Base-by-base conservation (phyloP, 2,113 vertebrate genomes). In the Poecilia latipinna region DNA sequence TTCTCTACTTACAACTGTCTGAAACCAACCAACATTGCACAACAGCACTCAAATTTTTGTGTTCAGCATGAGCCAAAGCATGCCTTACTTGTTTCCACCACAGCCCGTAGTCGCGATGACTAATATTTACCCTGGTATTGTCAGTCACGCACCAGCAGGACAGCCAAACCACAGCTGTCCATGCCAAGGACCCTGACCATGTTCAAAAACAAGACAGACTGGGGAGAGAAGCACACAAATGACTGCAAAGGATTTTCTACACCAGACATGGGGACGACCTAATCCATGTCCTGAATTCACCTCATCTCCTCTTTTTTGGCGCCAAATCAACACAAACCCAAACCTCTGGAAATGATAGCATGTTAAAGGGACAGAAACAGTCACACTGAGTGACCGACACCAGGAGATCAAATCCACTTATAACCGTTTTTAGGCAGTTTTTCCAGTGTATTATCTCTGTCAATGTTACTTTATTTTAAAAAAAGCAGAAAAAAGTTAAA, bases 151-250 rank as follows among this genome's bases (percentile, higher is more conserved):
- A 84, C 79, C 82, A 82, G 44, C 54, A n/a, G 86, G 75, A 87
- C 73, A 51, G 93, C 92, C 91, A 93, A 92, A 82, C 89, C 92
- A 80, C 86, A 87, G 75, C 84, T 65, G 77, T 79, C 65, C 68
- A 62, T 22, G 82, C 82, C 87, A 88, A 85, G 51, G 65, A 80
- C 76, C 70, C 24, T 86, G 77, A 76, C 69, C 39, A 69, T 75
- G 78, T 86, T 86, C 83, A 61, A 76, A 82, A 82, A 86, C 78
- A 73, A 75, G 68, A 42, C 63, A 79, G 70, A 74, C 19, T 74
- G 80, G 87, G 74, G 72, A 74, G 71, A 69, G 76, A 29, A 60
- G 64, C 74, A 78, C 85, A 78, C 73, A 83, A 83, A 80, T 17
- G 48, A 61, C 78, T 72, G 72, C 60, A 63, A 72, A 81, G 90